Evolutionary conservation across 1,140 invertebrate genomes (phyloP).

Genomic region (Drosophila equinoxialis): DNA sequence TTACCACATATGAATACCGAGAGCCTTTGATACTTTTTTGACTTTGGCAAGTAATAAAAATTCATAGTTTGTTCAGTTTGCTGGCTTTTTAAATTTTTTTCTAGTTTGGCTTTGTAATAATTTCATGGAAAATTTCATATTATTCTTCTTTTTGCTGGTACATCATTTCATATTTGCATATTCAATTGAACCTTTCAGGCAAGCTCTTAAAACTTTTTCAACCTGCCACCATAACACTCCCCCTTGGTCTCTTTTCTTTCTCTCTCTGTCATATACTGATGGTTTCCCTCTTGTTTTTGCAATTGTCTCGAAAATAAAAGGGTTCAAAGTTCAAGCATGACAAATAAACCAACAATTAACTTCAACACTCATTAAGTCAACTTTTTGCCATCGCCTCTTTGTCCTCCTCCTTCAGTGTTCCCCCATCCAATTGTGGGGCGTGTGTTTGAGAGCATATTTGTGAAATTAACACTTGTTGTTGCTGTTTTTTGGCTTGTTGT

Average conservation of each 20-base stretch:
- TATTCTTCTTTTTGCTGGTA: background rate
- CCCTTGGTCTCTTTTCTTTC: too few relatives aligned
- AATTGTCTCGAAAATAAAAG: conserved; percentile 54
- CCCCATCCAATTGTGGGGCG: conserved; percentile 1
- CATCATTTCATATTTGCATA: conserved; percentile 3
- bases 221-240: background rate
- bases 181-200: conserved; percentile 9
- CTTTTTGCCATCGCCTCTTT: conserved; percentile 15
- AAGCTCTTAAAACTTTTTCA: background rate
- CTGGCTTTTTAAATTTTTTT: conserved; percentile 8
- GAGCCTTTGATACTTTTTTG: background rate
- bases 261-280: too few relatives aligned
- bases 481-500: conserved; percentile 31
- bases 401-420: background rate
- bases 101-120: background rate
- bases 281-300: conserved; percentile 22
- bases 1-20: too few relatives aligned
- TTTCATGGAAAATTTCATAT: conserved; percentile 4
- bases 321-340: conserved; percentile 75
- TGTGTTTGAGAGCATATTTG: conserved; percentile 45
- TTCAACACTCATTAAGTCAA: conserved; percentile 67
- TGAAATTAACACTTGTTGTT: conserved; percentile 73
- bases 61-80: conserved; percentile 6
- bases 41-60: conserved; percentile 14
- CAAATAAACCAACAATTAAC: conserved; percentile 77